phyloP scores from a whole-genome alignment of 2,797 vertebrate genomes.

The Pogonophryne albipinna region DNA sequence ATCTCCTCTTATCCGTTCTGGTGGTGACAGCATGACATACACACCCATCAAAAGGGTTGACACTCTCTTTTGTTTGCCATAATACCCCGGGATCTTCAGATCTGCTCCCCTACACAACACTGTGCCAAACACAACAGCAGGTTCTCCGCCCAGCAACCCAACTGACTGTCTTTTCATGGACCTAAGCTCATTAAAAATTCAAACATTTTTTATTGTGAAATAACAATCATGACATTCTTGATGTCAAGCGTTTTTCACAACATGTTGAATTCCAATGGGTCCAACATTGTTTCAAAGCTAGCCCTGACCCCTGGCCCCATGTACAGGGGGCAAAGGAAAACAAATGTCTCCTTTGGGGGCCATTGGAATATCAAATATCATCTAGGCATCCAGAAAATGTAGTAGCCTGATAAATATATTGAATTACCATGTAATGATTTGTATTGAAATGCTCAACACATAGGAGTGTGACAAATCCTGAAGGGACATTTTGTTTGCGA shows the following conservation, averaged over 20 bases:
- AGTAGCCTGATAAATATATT: neutral
- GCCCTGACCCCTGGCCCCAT: slow-evolving; percentile 25
- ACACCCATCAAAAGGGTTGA: slow-evolving; percentile 48
- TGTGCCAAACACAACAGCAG: slow-evolving; percentile 15
- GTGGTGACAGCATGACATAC: slow-evolving; percentile 58
- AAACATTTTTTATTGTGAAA: neutral
- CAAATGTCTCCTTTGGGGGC: neutral
- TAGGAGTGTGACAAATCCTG: no score
- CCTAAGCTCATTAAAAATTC: neutral
- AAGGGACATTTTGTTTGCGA: neutral
- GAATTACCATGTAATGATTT: neutral
- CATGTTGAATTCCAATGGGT: neutral
- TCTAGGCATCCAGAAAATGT: neutral
- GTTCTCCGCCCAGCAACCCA: slow-evolving; percentile 5
- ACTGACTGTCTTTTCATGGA: slow-evolving; percentile 11
- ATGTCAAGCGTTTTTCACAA: neutral
- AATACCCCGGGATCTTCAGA: slow-evolving; percentile 33
- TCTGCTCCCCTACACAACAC: slow-evolving; percentile 24
- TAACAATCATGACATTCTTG: neutral
- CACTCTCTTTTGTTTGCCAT: slow-evolving; percentile 50
- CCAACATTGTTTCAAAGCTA: neutral
- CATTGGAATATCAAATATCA: slow-evolving; percentile 3
- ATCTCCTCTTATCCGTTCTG: slow-evolving; percentile 33
- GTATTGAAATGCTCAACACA: neutral
- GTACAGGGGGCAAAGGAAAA: slow-evolving; percentile 2